phyloP scores from a whole-genome alignment of 2,113 vertebrate genomes.

The Mohoua ochrocephala region DNA sequence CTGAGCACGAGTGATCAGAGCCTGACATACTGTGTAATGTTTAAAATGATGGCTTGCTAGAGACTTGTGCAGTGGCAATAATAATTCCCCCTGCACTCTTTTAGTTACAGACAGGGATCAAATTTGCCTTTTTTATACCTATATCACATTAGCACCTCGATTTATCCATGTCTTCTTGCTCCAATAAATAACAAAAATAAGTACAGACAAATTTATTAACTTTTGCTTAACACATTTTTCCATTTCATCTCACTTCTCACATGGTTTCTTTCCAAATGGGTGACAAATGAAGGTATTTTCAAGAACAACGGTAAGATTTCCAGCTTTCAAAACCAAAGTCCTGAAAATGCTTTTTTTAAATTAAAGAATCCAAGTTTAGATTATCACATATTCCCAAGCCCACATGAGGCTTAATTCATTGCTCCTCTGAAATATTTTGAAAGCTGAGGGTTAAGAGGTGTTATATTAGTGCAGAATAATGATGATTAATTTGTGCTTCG shows the following conservation, averaged over 20 bases:
- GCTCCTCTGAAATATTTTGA: constrained; percentile 23
- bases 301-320: background rate
- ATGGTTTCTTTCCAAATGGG: background rate
- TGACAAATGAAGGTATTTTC: background rate
- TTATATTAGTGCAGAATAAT: constrained; percentile 28
- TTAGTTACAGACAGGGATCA: background rate
- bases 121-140: background rate
- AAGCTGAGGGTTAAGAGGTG: constrained; percentile 36
- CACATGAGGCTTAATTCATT: constrained; percentile 14
- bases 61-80: background rate
- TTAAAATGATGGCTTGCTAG: background rate
- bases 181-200: background rate
- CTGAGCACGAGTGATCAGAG: background rate
- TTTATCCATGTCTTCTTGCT: background rate
- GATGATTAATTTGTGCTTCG: background rate
- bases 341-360: background rate
- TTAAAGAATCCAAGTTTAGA: background rate
- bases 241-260: background rate
- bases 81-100: background rate
- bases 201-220: background rate
- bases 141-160: background rate
- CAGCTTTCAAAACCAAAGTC: background rate
- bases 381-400: background rate
- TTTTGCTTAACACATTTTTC: background rate
- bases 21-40: background rate